phyloP scores from a whole-genome alignment of 2,113 vertebrate species.

The Edolisoma coerulescens region DNA sequence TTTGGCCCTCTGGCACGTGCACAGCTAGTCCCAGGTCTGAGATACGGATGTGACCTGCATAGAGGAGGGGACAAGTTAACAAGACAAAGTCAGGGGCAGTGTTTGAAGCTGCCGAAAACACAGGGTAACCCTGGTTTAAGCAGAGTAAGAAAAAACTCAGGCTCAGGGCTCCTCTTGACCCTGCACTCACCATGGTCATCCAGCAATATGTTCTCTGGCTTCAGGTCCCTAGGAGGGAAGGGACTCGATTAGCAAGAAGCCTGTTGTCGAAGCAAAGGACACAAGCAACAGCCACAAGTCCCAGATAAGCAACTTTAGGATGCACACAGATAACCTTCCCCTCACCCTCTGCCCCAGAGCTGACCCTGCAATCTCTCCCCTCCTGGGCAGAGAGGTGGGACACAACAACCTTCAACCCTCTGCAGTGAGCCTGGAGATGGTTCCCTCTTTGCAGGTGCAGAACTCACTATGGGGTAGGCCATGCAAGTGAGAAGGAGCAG shows the following conservation, averaged over 20 bases:
- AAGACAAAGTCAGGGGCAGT: neutral
- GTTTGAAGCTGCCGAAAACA: neutral
- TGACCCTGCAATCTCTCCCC: neutral
- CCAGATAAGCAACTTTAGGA: neutral
- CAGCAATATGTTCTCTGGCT: conserved; percentile 95
- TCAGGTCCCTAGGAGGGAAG: conserved; percentile 82
- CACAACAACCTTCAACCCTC: neutral
- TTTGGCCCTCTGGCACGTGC: conserved; percentile 88
- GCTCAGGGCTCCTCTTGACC: neutral
- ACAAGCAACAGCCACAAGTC: neutral
- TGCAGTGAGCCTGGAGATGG: neutral
- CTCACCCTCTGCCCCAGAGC: neutral
- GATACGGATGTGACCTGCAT: conserved; percentile 92
- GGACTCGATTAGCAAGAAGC: neutral
- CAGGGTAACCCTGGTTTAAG: neutral
- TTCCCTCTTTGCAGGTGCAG: neutral
- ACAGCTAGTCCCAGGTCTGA: conserved; percentile 95
- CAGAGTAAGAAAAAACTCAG: neutral
- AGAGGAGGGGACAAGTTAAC: neutral
- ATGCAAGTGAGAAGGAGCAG: neutral
- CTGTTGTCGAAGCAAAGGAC: neutral
- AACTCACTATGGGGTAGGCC: neutral
- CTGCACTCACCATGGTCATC: conserved; percentile 90
- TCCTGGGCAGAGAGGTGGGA: neutral
- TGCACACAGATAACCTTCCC: neutral